These are phyloP conservation scores for Chaetogeoica ovagalla DNA, from an alignment of 2,888 invertebrate species.

Conservation along the genomic window DNA sequence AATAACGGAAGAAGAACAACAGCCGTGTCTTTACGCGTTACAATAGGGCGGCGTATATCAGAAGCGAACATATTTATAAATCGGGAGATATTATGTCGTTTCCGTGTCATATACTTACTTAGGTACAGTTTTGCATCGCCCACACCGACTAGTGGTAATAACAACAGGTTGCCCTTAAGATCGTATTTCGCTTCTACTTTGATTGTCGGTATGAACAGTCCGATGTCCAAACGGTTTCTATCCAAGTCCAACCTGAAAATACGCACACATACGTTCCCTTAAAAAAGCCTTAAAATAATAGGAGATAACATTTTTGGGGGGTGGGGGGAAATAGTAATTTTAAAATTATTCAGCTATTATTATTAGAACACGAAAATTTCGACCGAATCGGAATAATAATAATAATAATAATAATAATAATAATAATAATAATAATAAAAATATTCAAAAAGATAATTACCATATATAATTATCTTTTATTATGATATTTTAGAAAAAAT, in stretches of 20 bases:
- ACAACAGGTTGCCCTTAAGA: slow-evolving; percentile 65
- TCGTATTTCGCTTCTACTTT: slow-evolving; percentile 66
- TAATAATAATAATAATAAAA: no score
- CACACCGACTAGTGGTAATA: slow-evolving; percentile 65
- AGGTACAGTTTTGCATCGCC: slow-evolving; percentile 64
- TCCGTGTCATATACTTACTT: slow-evolving; percentile 57
- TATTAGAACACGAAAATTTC: background rate
- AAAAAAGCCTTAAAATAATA: background rate
- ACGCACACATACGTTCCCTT: background rate
- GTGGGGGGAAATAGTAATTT: background rate
- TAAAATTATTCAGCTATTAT: background rate
- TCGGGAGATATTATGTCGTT: no score
- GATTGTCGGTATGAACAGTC: slow-evolving; percentile 64
- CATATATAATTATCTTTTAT: no score
- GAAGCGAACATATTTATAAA: no score
- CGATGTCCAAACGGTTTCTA: slow-evolving; percentile 63
- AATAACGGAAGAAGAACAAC: no score
- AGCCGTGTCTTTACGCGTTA: no score
- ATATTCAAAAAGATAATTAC: no score
- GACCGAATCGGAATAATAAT: no score
- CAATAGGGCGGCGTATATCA: no score
- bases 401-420: no score
- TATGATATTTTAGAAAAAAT: no score
- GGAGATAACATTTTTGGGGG: no score
- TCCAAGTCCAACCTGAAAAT: slow-evolving; percentile 62